Conservation (phyloP, 2,113 vertebrate genomes). For the Ardeotis arabs region DNA sequence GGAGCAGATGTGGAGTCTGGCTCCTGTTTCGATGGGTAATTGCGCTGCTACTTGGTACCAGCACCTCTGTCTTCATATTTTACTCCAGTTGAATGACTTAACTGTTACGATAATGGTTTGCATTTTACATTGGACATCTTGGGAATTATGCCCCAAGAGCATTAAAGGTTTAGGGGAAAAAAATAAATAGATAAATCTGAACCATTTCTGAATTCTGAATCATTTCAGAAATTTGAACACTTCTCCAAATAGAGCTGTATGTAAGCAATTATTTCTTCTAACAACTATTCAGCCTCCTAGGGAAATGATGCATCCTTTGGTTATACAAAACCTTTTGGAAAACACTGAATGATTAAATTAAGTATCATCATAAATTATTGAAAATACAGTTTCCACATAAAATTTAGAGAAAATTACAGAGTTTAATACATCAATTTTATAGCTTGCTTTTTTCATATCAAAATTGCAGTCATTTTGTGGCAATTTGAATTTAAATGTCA, state of each 20-base stretch:
- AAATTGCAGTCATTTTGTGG: neutral
- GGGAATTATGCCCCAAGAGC: neutral
- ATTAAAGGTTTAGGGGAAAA: neutral
- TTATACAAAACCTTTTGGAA: slow-evolving; percentile 3
- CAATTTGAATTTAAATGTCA: slow-evolving; percentile 30
- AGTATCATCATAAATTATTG: neutral
- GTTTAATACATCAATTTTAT: slow-evolving; percentile 3
- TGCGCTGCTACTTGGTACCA: neutral
- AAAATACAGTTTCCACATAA: slow-evolving; percentile 13
- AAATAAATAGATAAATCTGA: neutral
- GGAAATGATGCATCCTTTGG: neutral
- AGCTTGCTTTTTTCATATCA: neutral
- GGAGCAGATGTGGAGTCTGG: neutral
- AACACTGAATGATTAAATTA: slow-evolving; percentile 36
- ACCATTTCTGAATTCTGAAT: neutral
- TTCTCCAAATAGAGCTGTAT: neutral
- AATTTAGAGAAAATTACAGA: slow-evolving; percentile 24
- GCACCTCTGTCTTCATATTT: neutral
- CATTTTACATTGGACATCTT: neutral
- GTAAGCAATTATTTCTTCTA: slow-evolving; percentile 13
- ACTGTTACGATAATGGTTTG: neutral
- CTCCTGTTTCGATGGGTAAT: neutral
- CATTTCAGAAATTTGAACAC: neutral
- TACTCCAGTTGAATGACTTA: neutral
- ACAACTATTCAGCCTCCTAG: neutral